Base-by-base conservation (phyloP, 2,797 vertebrate species). In the Argya squamiceps region DNA sequence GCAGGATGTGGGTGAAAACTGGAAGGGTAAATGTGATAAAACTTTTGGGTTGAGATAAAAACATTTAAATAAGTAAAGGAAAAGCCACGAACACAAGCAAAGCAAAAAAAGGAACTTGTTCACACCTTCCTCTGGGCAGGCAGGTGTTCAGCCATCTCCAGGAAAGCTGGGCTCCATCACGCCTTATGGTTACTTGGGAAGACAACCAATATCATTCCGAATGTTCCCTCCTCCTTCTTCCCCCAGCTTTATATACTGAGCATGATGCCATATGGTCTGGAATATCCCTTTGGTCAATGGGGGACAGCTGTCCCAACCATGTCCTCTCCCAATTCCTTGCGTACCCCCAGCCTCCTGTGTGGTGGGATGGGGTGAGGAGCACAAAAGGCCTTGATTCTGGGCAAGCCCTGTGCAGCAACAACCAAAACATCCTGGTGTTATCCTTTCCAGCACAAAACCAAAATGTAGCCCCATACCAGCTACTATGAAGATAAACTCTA, bases 331-430 rank as follows among this genome's bases (percentile, higher is more conserved):
- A 26, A 0, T 36, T 43, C 24, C 9, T 65, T 27, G 12, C 20
- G 32, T 63, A 37, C 9, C n/a, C 20, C 7, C 34, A 53, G 32
- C 24, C 23, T 55, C 23, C 36, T 24, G 2, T 59, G 20, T 55
- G n/a, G 15, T 0, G 0, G 29, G 15, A 41, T 23, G 6, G 24
- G 11, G 24, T 18, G 18, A 71, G 17, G 23, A 64, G 83, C 19
- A 10, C 11, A 29, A 37, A 69, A 30, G 39, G 7, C 39, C 30
- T 59, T 64, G 37, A 41, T 30, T 46, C 58, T 22, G 20, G 7
- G 53, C 17, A 49, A 83, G 53, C 9, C 3, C 29, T 20, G 15
- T 3, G 2, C 29, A 44, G 46, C 27, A 67, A 21, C 15, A 71
- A 71, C 20, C 16, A 8, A 21, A 53, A 79, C 15, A 34, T 50